Evolutionary conservation across 2,888 invertebrate genomes (phyloP).

Genomic region (Hypsopygia costalis): DNA sequence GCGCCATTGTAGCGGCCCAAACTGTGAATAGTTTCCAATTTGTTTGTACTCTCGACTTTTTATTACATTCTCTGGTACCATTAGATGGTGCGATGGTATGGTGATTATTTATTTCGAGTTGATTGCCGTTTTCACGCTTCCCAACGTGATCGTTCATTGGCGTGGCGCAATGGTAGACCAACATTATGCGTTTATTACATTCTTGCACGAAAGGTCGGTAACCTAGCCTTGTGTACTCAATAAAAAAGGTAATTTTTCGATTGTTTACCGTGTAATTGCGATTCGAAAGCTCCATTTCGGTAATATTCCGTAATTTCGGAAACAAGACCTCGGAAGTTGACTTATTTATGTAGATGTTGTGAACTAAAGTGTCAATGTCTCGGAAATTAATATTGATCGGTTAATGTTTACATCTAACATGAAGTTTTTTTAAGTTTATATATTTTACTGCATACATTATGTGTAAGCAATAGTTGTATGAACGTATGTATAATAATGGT

Average conservation of each 20-base stretch:
- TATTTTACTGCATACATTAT: no score
- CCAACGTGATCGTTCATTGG: constrained; percentile 12
- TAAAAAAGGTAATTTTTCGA: constrained; percentile 1
- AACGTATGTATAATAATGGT: no score
- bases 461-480: no score
- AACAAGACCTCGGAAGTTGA: background rate
- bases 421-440: no score
- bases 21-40: constrained; percentile 3
- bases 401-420: no score
- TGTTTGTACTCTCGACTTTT: constrained; percentile 5
- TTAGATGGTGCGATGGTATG: background rate
- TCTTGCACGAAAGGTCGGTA: constrained; percentile 3
- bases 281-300: background rate
- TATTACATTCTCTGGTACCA: background rate
- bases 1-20: constrained; percentile 6
- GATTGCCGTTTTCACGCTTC: constrained; percentile 19
- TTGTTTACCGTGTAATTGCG: background rate
- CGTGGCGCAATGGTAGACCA: constrained; percentile 1
- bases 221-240: constrained; percentile 3
- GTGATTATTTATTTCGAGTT: constrained; percentile 10
- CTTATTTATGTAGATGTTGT: background rate
- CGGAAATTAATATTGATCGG: no score
- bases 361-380: background rate
- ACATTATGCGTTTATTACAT: constrained; percentile 1
- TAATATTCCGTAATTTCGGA: background rate